Base-by-base conservation (phyloP, 1,140 invertebrate genomes). In the Sitophilus oryzae region DNA sequence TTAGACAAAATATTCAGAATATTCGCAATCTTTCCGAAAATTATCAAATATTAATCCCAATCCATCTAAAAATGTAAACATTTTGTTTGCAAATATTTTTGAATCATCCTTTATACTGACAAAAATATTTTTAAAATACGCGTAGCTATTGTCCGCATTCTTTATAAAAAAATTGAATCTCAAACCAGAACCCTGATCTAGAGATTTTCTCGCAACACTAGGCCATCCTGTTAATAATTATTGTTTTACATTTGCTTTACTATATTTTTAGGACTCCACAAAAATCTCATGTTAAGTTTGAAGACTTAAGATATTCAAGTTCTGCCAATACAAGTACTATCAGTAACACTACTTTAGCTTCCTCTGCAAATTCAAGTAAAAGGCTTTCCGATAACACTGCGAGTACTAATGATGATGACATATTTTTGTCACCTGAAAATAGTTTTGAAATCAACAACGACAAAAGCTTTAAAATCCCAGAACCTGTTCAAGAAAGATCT, bases 371-470 rank as follows among this genome's bases (percentile, higher is more conserved):
- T 42, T 22, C 38, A 0, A 45, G 42, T 19, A 42, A 11, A 3
- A 58, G 35, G 19, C 19, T 48, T 37, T 62, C 60, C 18, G 60
- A 59, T 43, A 62, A 54, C 30, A 57, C 49, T 40, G 59, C 56
- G 3, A 30, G 9, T 3, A 62, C 59, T 9, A 52, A 45, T 11
- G 58, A 44, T 10, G 62, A 66, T 20, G 58, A 64, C 4, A 18
- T 51, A 19, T 67, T 64, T 46, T 66, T 62, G 52, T 66, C 66
- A 2, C 64, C 66, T 10, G 45, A 65, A 35, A 25, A 10, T n/a
- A 23, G 56, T 43, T 11, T 42, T 35, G 40, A 23, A 16, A 19
- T 15, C 11, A 15, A 14, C 3, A 21, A 35, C 19, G 25, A 21
- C 22, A 11, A 11, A 56, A 46, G 22, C 21, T 14, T 19, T 48